phyloP scores from a whole-genome alignment of 2,797 vertebrate species.

The Chanos chanos region DNA sequence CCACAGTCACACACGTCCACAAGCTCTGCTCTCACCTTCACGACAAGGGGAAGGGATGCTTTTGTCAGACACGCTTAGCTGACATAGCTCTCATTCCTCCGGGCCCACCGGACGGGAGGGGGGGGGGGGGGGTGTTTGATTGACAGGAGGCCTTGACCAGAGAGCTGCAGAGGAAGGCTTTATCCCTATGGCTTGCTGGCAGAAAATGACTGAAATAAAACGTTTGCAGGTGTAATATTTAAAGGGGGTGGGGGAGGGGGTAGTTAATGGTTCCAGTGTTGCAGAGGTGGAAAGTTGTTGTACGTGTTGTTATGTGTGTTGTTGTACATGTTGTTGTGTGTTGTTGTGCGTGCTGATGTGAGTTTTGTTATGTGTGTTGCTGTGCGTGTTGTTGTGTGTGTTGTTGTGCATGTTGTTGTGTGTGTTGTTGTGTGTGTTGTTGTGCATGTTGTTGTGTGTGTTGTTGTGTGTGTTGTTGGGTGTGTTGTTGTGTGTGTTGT shows the following conservation, averaged over 20 bases:
- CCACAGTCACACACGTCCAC: constrained; percentile 27
- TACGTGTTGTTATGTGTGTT: too few species aligned
- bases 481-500: too few species aligned
- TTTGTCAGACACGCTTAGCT: constrained; percentile 53
- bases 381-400: constrained; percentile 1
- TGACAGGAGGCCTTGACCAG: constrained; percentile 14
- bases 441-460: constrained; percentile 1
- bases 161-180: constrained; percentile 19
- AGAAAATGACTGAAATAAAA: constrained; percentile 38
- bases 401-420: background rate
- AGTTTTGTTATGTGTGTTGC: background rate
- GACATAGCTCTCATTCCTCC: constrained; percentile 51
- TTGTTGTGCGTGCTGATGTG: background rate
- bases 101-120: too few species aligned
- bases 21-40: constrained; percentile 51
- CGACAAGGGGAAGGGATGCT: constrained; percentile 40
- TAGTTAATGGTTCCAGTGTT: constrained; percentile 38
- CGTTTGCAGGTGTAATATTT: constrained; percentile 27
- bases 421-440: background rate
- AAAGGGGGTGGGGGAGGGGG: constrained; percentile 26
- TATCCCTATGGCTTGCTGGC: constrained; percentile 13
- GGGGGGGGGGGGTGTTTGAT: too few species aligned
- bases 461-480: background rate
- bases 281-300: background rate
- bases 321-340: too few species aligned